A percentile compares a stretch with the other conserved stretches of the same genome.
These are phyloP conservation scores for Acrocephalus kingi DNA, from an alignment of 2,113 vertebrate genomes.

Conservation along the genomic window DNA sequence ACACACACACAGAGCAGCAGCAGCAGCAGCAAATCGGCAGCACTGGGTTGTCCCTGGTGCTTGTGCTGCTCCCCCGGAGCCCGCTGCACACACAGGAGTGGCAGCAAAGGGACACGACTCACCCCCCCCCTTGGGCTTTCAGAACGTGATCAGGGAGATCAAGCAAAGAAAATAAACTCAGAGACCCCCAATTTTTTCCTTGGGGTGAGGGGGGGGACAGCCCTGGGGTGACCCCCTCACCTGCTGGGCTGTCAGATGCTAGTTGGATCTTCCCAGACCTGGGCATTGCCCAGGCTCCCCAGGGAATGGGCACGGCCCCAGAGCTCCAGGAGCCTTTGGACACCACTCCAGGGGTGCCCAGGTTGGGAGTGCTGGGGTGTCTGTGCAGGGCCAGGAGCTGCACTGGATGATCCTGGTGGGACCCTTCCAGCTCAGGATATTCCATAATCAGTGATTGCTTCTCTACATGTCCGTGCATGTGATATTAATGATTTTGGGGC, in stretches of 20 bases:
- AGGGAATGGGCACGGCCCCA: background rate
- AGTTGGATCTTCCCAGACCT: background rate
- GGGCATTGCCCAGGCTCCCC: background rate
- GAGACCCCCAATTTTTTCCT: fast-evolving
- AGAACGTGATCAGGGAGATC: fast-evolving
- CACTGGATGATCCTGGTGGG: fast-evolving
- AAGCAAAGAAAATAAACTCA: background rate
- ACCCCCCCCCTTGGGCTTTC: background rate
- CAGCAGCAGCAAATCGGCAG: fast-evolving
- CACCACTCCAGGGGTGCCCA: fast-evolving
- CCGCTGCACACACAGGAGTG: fast-evolving
- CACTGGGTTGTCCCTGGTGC: background rate
- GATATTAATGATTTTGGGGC: background rate
- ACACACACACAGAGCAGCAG: too few species aligned
- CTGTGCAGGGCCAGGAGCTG: background rate
- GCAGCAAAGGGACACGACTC: background rate
- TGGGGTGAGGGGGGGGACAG: background rate
- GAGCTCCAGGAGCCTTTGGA: background rate
- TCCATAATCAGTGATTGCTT: background rate
- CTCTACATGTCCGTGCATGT: fast-evolving
- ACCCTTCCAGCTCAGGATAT: background rate
- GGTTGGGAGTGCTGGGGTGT: background rate
- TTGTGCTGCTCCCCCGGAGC: background rate
- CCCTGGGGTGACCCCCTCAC: background rate
- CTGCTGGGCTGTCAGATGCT: background rate